Evolutionary conservation across 2,888 invertebrate species (phyloP).

Genomic region (Caenorhabditis becei): DNA sequence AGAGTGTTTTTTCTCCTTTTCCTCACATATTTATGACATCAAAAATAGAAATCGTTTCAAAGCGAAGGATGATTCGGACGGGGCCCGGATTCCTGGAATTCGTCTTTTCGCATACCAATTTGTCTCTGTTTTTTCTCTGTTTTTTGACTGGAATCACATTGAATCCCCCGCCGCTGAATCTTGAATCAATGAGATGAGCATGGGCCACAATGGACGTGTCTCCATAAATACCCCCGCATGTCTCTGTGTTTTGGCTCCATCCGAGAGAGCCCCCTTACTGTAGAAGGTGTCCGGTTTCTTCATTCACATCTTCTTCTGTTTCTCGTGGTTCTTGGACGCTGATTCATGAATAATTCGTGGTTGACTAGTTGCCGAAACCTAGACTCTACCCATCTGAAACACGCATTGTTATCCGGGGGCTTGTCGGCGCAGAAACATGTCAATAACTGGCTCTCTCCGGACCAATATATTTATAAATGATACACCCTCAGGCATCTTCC

Average conservation of each 20-base stretch:
- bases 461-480: conserved; percentile 21
- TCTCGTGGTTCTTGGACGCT: background rate
- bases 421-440: background rate
- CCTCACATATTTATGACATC: conserved; percentile 47
- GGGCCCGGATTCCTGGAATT: conserved; percentile 27
- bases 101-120: conserved; percentile 35
- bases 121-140: background rate
- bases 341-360: background rate
- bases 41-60: conserved; percentile 33
- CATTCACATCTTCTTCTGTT: background rate
- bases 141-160: conserved; percentile 4
- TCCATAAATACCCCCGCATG: conserved; percentile 11
- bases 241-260: background rate
- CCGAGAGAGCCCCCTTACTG: too few relatives aligned
- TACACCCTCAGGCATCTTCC: conserved; percentile 32
- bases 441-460: conserved; percentile 12
- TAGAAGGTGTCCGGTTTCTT: too few relatives aligned
- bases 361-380: background rate
- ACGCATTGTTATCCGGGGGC: background rate
- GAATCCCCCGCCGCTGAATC: conserved; percentile 5
- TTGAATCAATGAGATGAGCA: conserved; percentile 13
- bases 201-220: background rate
- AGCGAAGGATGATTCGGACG: conserved; percentile 4
- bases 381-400: conserved; percentile 16
- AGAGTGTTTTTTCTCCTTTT: background rate